Conservation (phyloP, 1,140 invertebrate species). For the Caenorhabditis briggsae region DNA sequence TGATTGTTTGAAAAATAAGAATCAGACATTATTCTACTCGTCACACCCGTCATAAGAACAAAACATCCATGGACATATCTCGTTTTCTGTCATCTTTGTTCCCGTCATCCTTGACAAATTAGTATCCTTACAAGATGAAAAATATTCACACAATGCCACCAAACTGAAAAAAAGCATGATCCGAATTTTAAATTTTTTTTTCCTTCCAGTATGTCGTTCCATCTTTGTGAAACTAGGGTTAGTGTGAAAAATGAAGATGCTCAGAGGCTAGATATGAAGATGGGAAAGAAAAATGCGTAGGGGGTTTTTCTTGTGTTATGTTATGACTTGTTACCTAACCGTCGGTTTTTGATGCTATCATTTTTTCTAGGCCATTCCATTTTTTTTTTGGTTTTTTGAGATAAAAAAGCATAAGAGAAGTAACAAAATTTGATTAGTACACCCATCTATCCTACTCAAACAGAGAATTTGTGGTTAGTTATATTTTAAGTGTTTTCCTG, state of each 20-base stretch:
- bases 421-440: conserved; percentile 6
- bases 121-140: background rate
- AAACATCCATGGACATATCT: background rate
- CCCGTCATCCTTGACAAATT: conserved; percentile 21
- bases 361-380: background rate
- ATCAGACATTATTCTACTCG: too few species aligned
- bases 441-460: background rate
- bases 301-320: background rate
- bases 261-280: background rate
- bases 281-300: background rate
- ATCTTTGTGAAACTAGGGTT: background rate
- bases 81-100: background rate
- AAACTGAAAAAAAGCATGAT: background rate
- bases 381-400: background rate
- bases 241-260: conserved; percentile 22
- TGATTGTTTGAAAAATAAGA: too few species aligned
- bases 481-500: background rate
- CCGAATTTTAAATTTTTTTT: background rate
- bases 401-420: background rate
- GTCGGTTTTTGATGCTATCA: background rate
- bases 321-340: conserved; percentile 42
- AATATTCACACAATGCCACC: background rate
- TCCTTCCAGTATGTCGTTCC: background rate
- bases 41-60: background rate
- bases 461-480: background rate